Percentiles rank a stretch among this genome's conserved stretches.
Evolutionary conservation across 2,888 invertebrate genomes (phyloP).

Genomic region (Listrodromus nycthemerus): DNA sequence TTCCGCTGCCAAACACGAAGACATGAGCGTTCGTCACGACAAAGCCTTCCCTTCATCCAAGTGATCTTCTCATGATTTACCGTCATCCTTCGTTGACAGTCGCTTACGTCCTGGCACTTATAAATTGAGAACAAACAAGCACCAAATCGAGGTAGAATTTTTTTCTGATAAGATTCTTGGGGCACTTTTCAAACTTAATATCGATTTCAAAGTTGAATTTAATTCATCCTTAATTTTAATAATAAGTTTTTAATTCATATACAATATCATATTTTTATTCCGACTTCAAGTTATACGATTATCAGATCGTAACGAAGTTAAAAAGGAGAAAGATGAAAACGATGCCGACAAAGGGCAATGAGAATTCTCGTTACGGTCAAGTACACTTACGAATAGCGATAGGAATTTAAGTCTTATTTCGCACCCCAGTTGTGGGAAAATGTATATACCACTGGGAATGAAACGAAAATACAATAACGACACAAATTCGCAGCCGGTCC

Average conservation of each 20-base stretch:
- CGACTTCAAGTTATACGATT: not conserved
- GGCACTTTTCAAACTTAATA: not conserved
- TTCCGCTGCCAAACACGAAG: constrained; percentile 17
- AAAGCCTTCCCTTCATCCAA: constrained; percentile 1
- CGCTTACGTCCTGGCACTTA: not conserved
- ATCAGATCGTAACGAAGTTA: not conserved
- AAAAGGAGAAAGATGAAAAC: not conserved
- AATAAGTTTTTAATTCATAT: not conserved
- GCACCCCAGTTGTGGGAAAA: constrained; percentile 17
- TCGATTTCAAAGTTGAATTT: too few relatives aligned
- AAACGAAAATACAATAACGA: constrained; percentile 46
- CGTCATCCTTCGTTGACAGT: constrained; percentile 37
- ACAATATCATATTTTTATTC: not conserved
- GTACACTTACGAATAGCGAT: constrained; percentile 6
- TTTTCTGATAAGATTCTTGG: constrained; percentile 14
- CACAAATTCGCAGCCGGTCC: constrained; percentile 49
- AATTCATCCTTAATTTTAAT: not conserved
- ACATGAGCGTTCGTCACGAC: constrained; percentile 13
- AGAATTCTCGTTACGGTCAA: not conserved
- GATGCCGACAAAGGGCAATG: not conserved
- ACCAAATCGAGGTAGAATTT: constrained; percentile 17
- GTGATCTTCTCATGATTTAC: constrained; percentile 46
- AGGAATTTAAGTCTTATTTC: constrained; percentile 30
- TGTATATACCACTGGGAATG: constrained; percentile 32
- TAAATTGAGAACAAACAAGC: not conserved